phyloP scores from a whole-genome alignment of 2,888 invertebrate species.

The Polymixis lichenea region DNA sequence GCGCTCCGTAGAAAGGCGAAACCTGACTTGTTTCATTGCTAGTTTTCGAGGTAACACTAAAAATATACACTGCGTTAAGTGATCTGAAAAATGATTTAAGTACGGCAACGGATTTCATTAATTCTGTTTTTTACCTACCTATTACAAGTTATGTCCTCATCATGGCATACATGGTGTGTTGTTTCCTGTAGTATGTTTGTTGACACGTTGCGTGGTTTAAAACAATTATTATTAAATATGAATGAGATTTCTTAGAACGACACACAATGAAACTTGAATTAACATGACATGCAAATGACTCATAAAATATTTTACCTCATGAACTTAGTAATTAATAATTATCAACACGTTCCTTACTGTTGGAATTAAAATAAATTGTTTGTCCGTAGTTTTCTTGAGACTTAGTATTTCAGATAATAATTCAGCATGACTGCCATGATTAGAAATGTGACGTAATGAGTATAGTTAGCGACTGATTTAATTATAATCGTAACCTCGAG shows the following conservation, averaged over 20 bases:
- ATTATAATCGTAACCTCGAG: constrained; percentile 51
- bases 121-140: constrained; percentile 28
- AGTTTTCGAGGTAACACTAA: constrained; percentile 33
- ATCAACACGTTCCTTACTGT: constrained; percentile 46
- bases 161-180: constrained; percentile 39
- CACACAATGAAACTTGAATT: constrained; percentile 75
- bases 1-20: constrained; percentile 50
- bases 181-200: constrained; percentile 72
- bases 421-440: constrained; percentile 47
- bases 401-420: constrained; percentile 47
- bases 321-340: constrained; percentile 56
- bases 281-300: constrained; percentile 65
- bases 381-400: constrained; percentile 29
- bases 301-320: constrained; percentile 65
- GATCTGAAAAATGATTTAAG: constrained; percentile 17
- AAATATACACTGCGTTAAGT: constrained; percentile 13
- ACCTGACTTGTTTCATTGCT: constrained; percentile 52
- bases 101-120: constrained; percentile 29
- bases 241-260: constrained; percentile 82
- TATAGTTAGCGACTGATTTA: constrained; percentile 48
- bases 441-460: constrained; percentile 58
- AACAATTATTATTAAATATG: constrained; percentile 84
- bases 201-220: constrained; percentile 64
- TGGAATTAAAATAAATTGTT: constrained; percentile 52
- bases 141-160: constrained; percentile 34